Percentiles rank a stretch among this genome's conserved stretches.
Conservation (phyloP, 2,797 vertebrate species). For the Enteromius fasciolatus region DNA sequence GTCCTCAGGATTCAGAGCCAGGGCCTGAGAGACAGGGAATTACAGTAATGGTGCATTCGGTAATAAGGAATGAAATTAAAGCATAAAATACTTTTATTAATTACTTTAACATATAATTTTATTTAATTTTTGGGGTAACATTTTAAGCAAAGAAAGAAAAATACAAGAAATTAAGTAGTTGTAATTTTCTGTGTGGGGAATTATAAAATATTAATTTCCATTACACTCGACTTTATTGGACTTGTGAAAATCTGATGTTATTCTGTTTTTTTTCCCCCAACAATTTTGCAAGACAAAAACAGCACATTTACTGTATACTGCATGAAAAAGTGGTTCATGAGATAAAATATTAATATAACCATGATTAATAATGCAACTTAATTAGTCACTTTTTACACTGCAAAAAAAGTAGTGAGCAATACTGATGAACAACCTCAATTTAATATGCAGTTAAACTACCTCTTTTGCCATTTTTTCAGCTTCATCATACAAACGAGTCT, state of each 20-base stretch:
- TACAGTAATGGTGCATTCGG: background rate
- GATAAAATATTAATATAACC: slow-evolving; percentile 3
- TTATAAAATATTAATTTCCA: background rate
- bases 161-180: background rate
- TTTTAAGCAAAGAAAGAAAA: background rate
- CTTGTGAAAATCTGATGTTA: background rate
- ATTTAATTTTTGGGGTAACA: background rate
- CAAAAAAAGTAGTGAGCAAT: background rate
- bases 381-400: background rate
- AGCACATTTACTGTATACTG: background rate
- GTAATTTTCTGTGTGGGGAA: background rate
- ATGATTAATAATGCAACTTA: background rate
- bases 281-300: background rate
- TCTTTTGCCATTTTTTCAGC: slow-evolving; percentile 89
- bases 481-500: slow-evolving; percentile 86
- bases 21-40: slow-evolving; percentile 74
- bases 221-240: background rate
- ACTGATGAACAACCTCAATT: background rate
- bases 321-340: background rate
- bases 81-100: background rate
- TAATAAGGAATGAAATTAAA: background rate
- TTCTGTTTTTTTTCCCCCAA: background rate
- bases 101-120: background rate
- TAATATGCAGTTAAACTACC: slow-evolving; percentile 70
- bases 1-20: slow-evolving; percentile 81